Conservation (phyloP, 2,888 invertebrate genomes). For the Pristionchus entomophagus region DNA sequence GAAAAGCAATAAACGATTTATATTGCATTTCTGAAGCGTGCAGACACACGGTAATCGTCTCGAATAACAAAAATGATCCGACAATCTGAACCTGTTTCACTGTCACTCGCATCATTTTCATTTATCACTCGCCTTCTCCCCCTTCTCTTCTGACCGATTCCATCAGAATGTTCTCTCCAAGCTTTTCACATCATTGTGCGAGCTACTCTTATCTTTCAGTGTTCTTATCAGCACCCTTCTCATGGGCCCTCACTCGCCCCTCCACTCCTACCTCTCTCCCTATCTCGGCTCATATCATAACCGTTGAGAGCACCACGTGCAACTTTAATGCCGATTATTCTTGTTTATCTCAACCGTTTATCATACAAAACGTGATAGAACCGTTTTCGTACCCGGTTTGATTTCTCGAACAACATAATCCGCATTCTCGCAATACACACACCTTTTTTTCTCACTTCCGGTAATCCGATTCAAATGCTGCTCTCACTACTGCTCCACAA, state of each 20-base stretch:
- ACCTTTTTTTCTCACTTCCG: neutral
- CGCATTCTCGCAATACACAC: neutral
- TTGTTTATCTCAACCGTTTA: too few species aligned
- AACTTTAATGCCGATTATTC: neutral
- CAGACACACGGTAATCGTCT: too few species aligned
- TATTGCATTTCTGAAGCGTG: too few species aligned
- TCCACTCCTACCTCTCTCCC: neutral
- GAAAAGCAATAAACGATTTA: too few species aligned
- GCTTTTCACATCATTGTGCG: constrained; percentile 10
- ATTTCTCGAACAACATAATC: neutral
- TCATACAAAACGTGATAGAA: too few species aligned
- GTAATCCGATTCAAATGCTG: neutral
- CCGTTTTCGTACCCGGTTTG: too few species aligned
- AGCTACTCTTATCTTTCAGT: neutral
- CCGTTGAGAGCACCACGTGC: constrained; percentile 1
- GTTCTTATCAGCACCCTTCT: constrained; percentile 23
- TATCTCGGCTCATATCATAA: neutral
- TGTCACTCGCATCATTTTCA: neutral
- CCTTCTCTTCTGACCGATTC: neutral
- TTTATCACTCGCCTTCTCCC: neutral
- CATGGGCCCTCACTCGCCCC: neutral
- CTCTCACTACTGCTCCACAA: neutral
- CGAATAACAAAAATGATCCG: too few species aligned
- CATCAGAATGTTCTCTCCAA: neutral
- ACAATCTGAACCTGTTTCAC: neutral